Conservation (phyloP, 2,888 invertebrate species). For the Bellardia pandia region DNA sequence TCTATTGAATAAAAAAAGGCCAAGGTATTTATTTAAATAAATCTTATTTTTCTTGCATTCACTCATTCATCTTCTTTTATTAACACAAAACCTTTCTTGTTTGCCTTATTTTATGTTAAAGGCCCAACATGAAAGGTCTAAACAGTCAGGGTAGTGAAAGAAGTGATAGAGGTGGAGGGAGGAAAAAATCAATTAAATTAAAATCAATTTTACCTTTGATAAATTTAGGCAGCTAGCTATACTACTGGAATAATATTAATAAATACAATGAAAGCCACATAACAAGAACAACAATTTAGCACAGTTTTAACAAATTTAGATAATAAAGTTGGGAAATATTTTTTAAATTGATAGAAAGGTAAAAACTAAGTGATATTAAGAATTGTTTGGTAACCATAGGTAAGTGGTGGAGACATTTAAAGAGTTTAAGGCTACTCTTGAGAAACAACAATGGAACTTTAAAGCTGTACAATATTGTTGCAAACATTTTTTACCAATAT, state of each 20-base stretch:
- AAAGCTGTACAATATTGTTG: too few relatives aligned
- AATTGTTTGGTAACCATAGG: not conserved
- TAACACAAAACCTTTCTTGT: slow-evolving; percentile 22
- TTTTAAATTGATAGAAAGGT: not conserved
- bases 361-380: not conserved
- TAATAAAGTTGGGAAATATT: not conserved
- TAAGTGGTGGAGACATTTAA: too few relatives aligned
- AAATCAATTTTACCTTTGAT: slow-evolving; percentile 7
- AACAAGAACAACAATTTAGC: not conserved
- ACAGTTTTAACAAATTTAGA: not conserved
- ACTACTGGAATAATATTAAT: not conserved
- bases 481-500: too few relatives aligned
- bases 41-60: slow-evolving; percentile 18
- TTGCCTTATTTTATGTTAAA: not conserved
- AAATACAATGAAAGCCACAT: slow-evolving; percentile 14
- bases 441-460: too few relatives aligned
- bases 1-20: slow-evolving; percentile 7
- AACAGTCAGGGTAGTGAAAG: not conserved
- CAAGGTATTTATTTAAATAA: slow-evolving; percentile 51
- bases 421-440: too few relatives aligned
- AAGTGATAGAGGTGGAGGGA: not conserved
- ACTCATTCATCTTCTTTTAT: slow-evolving; percentile 28
- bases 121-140: not conserved
- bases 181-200: slow-evolving; percentile 57
- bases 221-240: not conserved